Evolutionary conservation across 2,797 vertebrate species (phyloP).

Genomic region (Florisuga fusca): DNA sequence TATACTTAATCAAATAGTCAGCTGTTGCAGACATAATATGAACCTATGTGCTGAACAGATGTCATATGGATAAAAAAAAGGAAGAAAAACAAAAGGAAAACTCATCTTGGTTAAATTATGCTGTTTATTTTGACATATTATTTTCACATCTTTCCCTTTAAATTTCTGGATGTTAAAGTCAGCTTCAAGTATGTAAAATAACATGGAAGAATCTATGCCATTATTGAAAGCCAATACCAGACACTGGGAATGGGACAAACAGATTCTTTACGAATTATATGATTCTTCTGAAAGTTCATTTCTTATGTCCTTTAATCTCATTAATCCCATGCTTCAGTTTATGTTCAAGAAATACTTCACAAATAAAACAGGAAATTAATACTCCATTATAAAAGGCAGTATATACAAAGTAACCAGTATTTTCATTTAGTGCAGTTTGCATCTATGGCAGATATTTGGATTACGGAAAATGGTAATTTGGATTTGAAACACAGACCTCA

Average conservation of each 20-base stretch:
- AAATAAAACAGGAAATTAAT: conserved; percentile 1
- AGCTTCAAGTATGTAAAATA: background rate
- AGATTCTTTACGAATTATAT: background rate
- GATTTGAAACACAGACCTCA: background rate
- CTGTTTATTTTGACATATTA: background rate
- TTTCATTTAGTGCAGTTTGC: background rate
- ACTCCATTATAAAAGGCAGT: background rate
- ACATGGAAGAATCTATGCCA: background rate
- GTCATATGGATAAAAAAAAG: background rate
- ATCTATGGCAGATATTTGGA: background rate
- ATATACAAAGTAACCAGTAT: background rate
- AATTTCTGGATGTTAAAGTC: background rate
- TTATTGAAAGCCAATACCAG: background rate
- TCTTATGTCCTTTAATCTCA: background rate
- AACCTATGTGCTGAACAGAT: background rate
- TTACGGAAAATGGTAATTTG: background rate
- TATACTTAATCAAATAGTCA: background rate
- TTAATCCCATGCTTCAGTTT: background rate
- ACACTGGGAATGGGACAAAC: background rate
- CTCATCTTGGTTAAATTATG: background rate
- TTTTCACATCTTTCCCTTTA: background rate
- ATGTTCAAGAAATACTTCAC: background rate
- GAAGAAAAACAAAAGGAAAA: background rate
- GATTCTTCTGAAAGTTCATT: background rate
- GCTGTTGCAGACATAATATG: background rate